A percentile compares a stretch with the other conserved stretches of the same genome.
Conservation (phyloP, 1,140 invertebrate species). For the Drosophila baimaii region DNA sequence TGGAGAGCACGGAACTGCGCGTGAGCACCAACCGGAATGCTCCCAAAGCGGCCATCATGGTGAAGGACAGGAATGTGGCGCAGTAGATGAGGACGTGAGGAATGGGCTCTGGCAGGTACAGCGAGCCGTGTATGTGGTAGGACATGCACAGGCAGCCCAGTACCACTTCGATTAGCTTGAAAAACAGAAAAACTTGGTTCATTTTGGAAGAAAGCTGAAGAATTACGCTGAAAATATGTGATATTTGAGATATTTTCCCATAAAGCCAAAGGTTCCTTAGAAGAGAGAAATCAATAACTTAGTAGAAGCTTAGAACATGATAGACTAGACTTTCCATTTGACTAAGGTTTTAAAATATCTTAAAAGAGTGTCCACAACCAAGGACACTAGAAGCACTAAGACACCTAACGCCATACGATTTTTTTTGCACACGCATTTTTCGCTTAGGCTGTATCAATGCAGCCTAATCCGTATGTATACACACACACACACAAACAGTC, state of each 20-base stretch:
- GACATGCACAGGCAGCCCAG: slow-evolving; percentile 40
- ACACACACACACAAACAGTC: too few relatives aligned
- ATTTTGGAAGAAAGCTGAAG: not conserved
- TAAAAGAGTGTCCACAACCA: too few relatives aligned
- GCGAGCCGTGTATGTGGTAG: slow-evolving; percentile 14
- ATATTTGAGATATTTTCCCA: not conserved
- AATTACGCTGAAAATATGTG: not conserved
- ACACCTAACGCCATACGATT: too few relatives aligned
- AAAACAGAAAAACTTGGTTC: slow-evolving; percentile 56
- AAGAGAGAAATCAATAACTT: too few relatives aligned
- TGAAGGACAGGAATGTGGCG: slow-evolving; percentile 27
- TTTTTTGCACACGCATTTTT: too few relatives aligned
- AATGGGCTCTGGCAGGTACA: slow-evolving; percentile 4
- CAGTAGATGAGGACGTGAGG: slow-evolving; percentile 34
- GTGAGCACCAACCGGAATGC: slow-evolving; percentile 11
- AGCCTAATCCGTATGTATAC: too few relatives aligned
- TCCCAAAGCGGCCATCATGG: slow-evolving; percentile 17
- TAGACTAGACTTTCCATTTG: too few relatives aligned
- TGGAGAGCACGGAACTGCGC: slow-evolving; percentile 13
- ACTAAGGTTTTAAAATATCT: too few relatives aligned
- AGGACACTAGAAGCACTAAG: too few relatives aligned
- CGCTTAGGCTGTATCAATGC: too few relatives aligned
- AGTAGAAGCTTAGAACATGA: too few relatives aligned
- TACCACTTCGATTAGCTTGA: slow-evolving; percentile 34
- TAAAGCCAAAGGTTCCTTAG: not conserved